Evolutionary conservation across 2,797 vertebrate genomes (phyloP).

Genomic region (Alexandromys oeconomus): DNA sequence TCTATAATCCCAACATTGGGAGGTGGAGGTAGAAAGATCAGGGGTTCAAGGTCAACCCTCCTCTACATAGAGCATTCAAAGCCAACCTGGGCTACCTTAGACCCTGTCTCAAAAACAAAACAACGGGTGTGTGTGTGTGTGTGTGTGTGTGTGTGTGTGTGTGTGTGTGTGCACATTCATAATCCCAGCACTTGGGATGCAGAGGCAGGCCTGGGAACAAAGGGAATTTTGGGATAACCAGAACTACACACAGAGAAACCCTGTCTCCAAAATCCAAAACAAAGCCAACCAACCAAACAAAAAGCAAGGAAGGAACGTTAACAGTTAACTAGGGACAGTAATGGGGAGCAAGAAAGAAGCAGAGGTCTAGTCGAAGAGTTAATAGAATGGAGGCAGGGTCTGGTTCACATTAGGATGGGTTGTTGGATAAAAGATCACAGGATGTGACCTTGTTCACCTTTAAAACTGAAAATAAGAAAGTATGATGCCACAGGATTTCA

Average conservation of each 20-base stretch:
- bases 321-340: slow-evolving; percentile 19
- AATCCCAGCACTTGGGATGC: background rate
- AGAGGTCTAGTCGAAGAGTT: slow-evolving; percentile 5
- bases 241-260: background rate
- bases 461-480: slow-evolving; percentile 41
- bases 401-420: slow-evolving; percentile 21
- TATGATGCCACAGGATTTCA: background rate
- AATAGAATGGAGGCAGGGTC: background rate
- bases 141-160: fast-evolving
- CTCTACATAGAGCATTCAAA: background rate
- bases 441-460: slow-evolving; percentile 1
- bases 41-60: background rate
- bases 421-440: slow-evolving; percentile 18
- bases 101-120: background rate
- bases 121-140: background rate
- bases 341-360: background rate
- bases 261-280: background rate
- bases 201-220: background rate
- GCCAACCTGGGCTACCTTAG: background rate
- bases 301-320: background rate
- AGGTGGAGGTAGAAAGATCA: background rate
- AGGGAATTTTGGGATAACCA: background rate
- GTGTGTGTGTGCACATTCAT: background rate
- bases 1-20: background rate
- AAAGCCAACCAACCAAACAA: background rate